Base-by-base conservation (phyloP, 2,888 invertebrate species). In the Agonopterix heracliana region DNA sequence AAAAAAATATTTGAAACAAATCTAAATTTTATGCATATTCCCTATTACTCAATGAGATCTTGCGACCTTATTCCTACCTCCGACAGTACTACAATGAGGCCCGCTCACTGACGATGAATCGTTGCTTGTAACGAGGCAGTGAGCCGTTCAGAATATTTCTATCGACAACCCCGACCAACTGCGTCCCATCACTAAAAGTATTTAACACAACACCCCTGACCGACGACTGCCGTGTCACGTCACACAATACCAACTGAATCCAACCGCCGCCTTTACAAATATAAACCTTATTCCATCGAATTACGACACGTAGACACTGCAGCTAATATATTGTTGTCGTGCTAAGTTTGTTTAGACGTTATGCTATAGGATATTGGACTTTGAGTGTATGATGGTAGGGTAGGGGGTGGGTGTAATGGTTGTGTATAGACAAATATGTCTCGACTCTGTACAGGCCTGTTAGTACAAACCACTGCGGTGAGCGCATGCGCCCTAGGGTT, bases 401-500 rank as follows among this genome's bases (percentile, higher is more conserved):
- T 10, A 26, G 26, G 26, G 26, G 26, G 26, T 26, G 38, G n/a
- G n/a, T 38, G 38, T 9, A 38, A n/a, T 5, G n/a, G 38, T 9
- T 38, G 41, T 53, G 56, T 51, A 56, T 47, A 48, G 11, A 13
- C 11, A 9, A 13, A 41, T 13, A 41, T n/a, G 41, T 11, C 41
- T 46, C 52, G 54, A 56, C 53, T 54, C 9, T 38, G 38, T 38
- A 56, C 57, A 51, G 47, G 59, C 38, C 60, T 60, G 60, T 58
- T 60, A 57, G 64, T 58, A 60, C 65, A 67, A 71, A 70, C 74
- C 75, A 66, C 71, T 63, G 61, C 60, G 66, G 64, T 56, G 51
- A 52, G 61, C 78, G 79, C 79, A 70, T 74, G 79, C 78, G 79
- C 64, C 2, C 34, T 55, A 45, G 45, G 38, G 7, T 3, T 1